Evolutionary conservation across 2,888 invertebrate genomes (phyloP).

Genomic region (Opisthograptis luteolata): DNA sequence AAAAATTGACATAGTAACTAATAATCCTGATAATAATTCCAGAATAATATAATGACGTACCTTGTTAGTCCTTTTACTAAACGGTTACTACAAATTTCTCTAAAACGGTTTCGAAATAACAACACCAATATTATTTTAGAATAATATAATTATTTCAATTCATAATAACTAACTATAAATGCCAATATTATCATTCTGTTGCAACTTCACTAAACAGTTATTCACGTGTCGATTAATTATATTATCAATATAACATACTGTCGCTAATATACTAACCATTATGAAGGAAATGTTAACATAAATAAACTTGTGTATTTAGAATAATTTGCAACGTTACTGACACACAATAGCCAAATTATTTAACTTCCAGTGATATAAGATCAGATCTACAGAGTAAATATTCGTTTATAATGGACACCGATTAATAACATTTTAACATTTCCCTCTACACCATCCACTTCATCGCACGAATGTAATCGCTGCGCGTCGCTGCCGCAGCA

Average conservation of each 20-base stretch:
- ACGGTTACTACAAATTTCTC: neutral
- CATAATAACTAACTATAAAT: constrained; percentile 84
- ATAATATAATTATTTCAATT: constrained; percentile 85
- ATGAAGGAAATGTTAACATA: neutral
- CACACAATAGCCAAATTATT: constrained; percentile 48
- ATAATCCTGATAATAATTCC: no score
- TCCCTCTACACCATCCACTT: constrained; percentile 8
- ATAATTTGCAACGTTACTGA: constrained; percentile 9
- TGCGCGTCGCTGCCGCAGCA: neutral
- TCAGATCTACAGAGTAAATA: constrained; percentile 37
- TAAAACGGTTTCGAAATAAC: constrained; percentile 56
- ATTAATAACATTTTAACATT: constrained; percentile 37
- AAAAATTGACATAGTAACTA: no score
- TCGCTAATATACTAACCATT: constrained; percentile 49
- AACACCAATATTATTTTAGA: constrained; percentile 81
- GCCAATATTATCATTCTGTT: constrained; percentile 71
- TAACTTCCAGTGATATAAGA: constrained; percentile 26
- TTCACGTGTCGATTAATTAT: constrained; percentile 57
- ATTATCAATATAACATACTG: constrained; percentile 56
- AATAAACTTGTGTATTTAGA: neutral
- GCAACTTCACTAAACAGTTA: constrained; percentile 70
- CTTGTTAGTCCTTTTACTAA: no score
- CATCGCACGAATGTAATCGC: neutral
- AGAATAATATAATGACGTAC: neutral
- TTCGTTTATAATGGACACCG: constrained; percentile 45